Evolutionary conservation across 53 echinoderm and acorn worm genomes (phyloP).

Genomic region (Apostichopus leukothele): DNA sequence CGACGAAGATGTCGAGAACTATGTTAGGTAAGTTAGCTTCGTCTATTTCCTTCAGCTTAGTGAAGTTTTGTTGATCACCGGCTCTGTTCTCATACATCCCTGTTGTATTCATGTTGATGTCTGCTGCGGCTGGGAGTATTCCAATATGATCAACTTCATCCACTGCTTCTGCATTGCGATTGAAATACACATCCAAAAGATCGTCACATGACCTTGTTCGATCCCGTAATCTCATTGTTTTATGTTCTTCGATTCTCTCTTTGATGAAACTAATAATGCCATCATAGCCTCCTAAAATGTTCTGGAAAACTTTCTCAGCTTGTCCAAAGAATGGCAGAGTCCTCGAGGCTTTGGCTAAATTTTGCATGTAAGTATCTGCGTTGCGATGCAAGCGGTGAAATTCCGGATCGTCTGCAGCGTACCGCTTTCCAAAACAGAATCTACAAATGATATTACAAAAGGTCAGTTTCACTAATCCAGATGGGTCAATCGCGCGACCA

Average conservation of each 20-base stretch:
- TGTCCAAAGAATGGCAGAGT: conserved; percentile 76
- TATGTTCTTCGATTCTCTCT: conserved; percentile 65
- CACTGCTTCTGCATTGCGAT: background rate
- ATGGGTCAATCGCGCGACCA: conserved; percentile 63
- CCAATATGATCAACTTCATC: conserved; percentile 35
- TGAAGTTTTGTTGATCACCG: background rate
- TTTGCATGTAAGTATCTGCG: conserved; percentile 70
- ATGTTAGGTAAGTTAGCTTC: conserved; percentile 64
- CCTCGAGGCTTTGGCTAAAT: conserved; percentile 74
- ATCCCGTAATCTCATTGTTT: conserved; percentile 30
- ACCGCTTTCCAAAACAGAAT: conserved; percentile 80
- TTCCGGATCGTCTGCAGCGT: conserved; percentile 56
- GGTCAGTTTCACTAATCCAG: conserved; percentile 61
- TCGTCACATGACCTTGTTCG: conserved; percentile 25
- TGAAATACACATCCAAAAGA: conserved; percentile 35
- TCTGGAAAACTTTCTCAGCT: conserved; percentile 29
- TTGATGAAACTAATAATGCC: conserved; percentile 66
- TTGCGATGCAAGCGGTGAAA: conserved; percentile 65
- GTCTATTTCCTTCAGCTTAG: conserved; percentile 20
- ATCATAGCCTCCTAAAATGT: conserved; percentile 47
- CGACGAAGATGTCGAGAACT: conserved; percentile 78
- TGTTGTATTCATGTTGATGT: conserved; percentile 2
- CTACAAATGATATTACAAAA: conserved; percentile 80
- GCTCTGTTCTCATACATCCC: background rate
- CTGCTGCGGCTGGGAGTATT: background rate